Conservation (phyloP, 2,888 invertebrate genomes). For the Toxonevra muliebris region DNA sequence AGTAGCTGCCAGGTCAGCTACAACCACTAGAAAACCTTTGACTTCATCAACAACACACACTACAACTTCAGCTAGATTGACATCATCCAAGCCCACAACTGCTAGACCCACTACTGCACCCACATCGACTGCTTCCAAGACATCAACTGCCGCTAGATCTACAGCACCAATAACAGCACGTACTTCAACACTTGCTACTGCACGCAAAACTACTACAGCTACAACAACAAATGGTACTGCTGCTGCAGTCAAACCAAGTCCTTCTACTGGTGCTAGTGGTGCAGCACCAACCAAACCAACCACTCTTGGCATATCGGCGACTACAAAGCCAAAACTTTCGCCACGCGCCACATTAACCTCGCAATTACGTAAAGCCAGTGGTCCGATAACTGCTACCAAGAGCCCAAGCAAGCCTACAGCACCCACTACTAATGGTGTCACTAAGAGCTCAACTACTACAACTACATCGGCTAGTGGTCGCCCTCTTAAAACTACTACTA, state of each 20-base stretch:
- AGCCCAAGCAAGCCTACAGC: slow-evolving; percentile 49
- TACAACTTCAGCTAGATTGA: slow-evolving; percentile 26
- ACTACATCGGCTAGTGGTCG: slow-evolving; percentile 39
- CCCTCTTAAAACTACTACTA: slow-evolving; percentile 44
- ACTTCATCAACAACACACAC: slow-evolving; percentile 39
- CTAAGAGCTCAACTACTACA: slow-evolving; percentile 25
- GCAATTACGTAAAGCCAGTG: slow-evolving; percentile 53
- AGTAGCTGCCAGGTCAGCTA: slow-evolving; percentile 12
- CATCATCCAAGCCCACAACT: slow-evolving; percentile 28
- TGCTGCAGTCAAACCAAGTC: slow-evolving; percentile 45
- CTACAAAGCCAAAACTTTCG: slow-evolving; percentile 54
- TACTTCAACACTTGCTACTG: slow-evolving; percentile 38
- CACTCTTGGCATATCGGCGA: slow-evolving; percentile 43
- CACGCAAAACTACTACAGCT: slow-evolving; percentile 31
- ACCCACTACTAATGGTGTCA: slow-evolving; percentile 35
- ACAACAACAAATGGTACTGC: slow-evolving; percentile 36
- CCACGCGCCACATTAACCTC: slow-evolving; percentile 57
- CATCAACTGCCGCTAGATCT: slow-evolving; percentile 40
- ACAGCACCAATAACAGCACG: slow-evolving; percentile 37
- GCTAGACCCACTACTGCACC: slow-evolving; percentile 39
- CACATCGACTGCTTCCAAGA: slow-evolving; percentile 45
- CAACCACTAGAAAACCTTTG: slow-evolving; percentile 37
- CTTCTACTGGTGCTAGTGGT: slow-evolving; percentile 21
- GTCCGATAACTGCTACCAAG: slow-evolving; percentile 37
- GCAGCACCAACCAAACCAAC: slow-evolving; percentile 45